These are phyloP conservation scores for Cavia aperea DNA, from an alignment of 2,113 vertebrate species.

Conservation along the genomic window DNA sequence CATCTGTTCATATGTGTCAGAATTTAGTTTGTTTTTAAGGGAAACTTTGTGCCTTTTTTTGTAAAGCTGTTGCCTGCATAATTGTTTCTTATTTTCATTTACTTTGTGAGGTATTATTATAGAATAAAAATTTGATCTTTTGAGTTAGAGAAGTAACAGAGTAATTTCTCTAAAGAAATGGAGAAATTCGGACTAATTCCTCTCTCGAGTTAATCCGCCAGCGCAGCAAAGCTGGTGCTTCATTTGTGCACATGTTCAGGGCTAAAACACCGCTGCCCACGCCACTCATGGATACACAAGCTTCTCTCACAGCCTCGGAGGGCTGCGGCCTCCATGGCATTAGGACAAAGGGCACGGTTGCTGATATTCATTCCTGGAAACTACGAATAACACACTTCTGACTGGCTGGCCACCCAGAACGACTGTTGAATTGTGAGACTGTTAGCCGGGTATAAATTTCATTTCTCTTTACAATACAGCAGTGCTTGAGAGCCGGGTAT, in stretches of 20 bases:
- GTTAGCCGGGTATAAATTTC: not conserved
- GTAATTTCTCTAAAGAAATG: not conserved
- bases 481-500: not conserved
- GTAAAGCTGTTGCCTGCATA: not conserved
- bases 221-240: not conserved
- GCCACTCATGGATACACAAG: not conserved
- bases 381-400: not conserved
- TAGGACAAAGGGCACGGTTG: not conserved
- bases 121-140: not conserved
- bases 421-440: not conserved
- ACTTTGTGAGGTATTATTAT: not conserved
- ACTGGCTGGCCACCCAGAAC: not conserved
- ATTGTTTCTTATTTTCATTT: not conserved
- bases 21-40: not conserved
- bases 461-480: not conserved
- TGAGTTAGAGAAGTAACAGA: not conserved
- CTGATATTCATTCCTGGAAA: not conserved
- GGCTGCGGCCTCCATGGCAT: not conserved
- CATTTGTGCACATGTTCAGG: not conserved
- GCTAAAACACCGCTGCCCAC: not conserved
- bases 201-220: not conserved
- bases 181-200: constrained; percentile 7
- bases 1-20: not conserved
- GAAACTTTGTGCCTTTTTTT: not conserved
- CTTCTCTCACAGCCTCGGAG: not conserved